These are phyloP conservation scores for Cheilinus undulatus DNA, from an alignment of 2,113 vertebrate genomes.

Conservation along the genomic window DNA sequence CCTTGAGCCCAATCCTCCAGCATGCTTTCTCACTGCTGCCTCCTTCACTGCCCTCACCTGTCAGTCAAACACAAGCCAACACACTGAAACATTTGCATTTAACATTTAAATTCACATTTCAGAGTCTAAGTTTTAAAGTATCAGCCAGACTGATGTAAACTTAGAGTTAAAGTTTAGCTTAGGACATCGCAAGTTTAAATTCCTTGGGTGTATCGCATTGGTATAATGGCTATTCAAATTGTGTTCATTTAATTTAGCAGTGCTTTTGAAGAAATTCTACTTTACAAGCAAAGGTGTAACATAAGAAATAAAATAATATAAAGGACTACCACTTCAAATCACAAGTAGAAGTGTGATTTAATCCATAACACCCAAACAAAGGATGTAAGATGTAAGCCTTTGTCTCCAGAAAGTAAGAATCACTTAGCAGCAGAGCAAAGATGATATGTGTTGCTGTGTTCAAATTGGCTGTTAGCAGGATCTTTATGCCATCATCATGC, in stretches of 20 bases:
- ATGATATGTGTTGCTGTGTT: slow-evolving; percentile 64
- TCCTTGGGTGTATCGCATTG: background rate
- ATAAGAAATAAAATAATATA: slow-evolving; percentile 1
- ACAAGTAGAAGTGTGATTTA: slow-evolving; percentile 48
- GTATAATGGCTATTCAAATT: background rate
- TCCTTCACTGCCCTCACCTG: slow-evolving; percentile 81
- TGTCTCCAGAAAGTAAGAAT: slow-evolving; percentile 68
- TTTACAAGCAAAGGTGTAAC: slow-evolving; percentile 4
- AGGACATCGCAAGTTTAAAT: background rate
- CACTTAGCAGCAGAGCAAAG: slow-evolving; percentile 67
- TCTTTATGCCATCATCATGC: slow-evolving; percentile 72
- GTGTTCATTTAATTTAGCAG: background rate
- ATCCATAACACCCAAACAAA: slow-evolving; percentile 61
- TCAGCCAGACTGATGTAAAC: slow-evolving; percentile 23
- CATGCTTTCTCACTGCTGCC: slow-evolving; percentile 82
- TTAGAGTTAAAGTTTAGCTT: slow-evolving; percentile 8
- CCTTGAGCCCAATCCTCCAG: slow-evolving; percentile 95
- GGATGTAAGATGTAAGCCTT: slow-evolving; percentile 51
- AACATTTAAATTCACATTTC: slow-evolving; percentile 46
- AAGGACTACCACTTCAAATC: slow-evolving; percentile 26
- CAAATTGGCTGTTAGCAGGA: slow-evolving; percentile 70
- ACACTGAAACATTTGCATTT: slow-evolving; percentile 51
- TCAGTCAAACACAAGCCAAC: slow-evolving; percentile 62
- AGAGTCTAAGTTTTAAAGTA: slow-evolving; percentile 30
- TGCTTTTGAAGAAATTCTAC: background rate